phyloP scores from a whole-genome alignment of 1,140 invertebrate species.

The Geopemphigus sp. region DNA sequence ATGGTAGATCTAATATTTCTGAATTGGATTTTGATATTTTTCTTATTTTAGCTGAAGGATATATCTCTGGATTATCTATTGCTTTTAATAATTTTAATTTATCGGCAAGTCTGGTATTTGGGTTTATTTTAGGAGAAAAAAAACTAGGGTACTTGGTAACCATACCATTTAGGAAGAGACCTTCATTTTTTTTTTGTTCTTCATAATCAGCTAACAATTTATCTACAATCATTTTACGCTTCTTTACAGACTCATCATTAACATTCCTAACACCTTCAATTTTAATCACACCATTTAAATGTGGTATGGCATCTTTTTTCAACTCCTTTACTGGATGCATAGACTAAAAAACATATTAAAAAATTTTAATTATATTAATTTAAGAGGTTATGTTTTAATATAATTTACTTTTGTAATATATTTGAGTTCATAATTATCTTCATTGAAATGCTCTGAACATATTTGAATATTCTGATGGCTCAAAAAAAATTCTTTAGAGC shows the following conservation, averaged over 20 bases:
- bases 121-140: slow-evolving; percentile 34
- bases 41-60: slow-evolving; percentile 20
- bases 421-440: slow-evolving; percentile 16
- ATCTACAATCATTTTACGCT: slow-evolving; percentile 36
- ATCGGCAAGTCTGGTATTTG: slow-evolving; percentile 39
- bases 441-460: slow-evolving; percentile 17
- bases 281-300: neutral
- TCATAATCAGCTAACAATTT: slow-evolving; percentile 43
- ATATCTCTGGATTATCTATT: neutral
- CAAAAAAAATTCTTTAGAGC: neutral
- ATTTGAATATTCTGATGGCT: slow-evolving; percentile 4
- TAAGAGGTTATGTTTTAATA: neutral
- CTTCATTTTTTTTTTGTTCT: slow-evolving; percentile 20
- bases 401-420: neutral
- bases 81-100: slow-evolving; percentile 41
- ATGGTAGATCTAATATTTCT: neutral
- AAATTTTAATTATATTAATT: slow-evolving; percentile 7
- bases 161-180: neutral
- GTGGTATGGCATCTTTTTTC: slow-evolving; percentile 21
- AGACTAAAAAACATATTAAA: slow-evolving; percentile 18
- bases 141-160: neutral
- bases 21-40: slow-evolving; percentile 2
- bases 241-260: neutral
- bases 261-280: neutral
- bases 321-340: neutral